phyloP scores from a whole-genome alignment of 2,797 vertebrate species.

The Acanthurus lineatus region DNA sequence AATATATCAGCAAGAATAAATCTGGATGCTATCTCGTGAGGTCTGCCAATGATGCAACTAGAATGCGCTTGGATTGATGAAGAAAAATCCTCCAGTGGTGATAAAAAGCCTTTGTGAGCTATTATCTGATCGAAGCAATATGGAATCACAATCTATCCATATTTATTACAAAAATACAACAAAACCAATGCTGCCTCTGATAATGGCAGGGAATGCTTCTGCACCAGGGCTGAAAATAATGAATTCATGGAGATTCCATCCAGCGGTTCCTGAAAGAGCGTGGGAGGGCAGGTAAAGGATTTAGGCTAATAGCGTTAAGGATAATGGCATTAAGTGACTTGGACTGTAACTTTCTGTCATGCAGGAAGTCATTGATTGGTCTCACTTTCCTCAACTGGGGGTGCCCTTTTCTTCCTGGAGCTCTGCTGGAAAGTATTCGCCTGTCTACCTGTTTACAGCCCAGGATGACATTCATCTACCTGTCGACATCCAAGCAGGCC shows the following conservation, averaged over 20 bases:
- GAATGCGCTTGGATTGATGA: conserved; percentile 23
- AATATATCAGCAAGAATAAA: conserved; percentile 79
- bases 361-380: conserved; percentile 30
- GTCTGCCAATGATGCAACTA: conserved; percentile 35
- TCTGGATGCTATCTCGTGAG: conserved; percentile 56
- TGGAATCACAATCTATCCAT: conserved; percentile 67
- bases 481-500: conserved; percentile 48
- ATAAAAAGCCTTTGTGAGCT: conserved; percentile 23
- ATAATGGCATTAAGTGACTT: conserved; percentile 22
- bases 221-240: conserved; percentile 13
- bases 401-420: conserved; percentile 13
- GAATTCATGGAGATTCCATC: conserved; percentile 24
- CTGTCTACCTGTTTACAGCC: conserved; percentile 38
- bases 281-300: conserved; percentile 19
- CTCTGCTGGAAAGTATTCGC: conserved; percentile 8
- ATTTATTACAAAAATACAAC: conserved; percentile 75
- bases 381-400: conserved; percentile 6
- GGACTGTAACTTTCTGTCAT: conserved; percentile 13
- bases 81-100: conserved; percentile 12
- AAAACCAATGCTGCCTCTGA: conserved; percentile 47
- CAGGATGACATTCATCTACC: conserved; percentile 46
- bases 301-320: conserved; percentile 3
- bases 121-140: conserved; percentile 55
- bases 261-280: conserved; percentile 16
- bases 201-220: conserved; percentile 39